Evolutionary conservation across 2,888 invertebrate genomes (phyloP), one percentile per base, ranked within the genome.

Genomic region (Julus scanicus): DNA sequence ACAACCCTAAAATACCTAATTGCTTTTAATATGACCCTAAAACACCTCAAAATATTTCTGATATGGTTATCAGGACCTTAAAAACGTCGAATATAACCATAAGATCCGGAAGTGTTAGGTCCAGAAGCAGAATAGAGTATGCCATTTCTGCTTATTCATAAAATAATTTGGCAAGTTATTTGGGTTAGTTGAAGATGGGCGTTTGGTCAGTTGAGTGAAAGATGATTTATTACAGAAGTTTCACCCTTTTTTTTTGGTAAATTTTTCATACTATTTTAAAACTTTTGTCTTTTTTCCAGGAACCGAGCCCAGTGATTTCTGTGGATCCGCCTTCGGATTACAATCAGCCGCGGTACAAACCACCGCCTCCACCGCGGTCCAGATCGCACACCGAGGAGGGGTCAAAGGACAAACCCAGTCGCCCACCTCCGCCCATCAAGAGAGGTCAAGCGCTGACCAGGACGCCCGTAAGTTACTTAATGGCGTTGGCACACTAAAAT

Each of bases 391-490:
- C 40, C 17, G 48, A 37, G 6, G 90, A 93, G 92, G 49, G 29
- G 37, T 57, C 86, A n/a, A 88, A 86, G 40, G 90, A 90, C 89
- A 95, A 95, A 91, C 90, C 89, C 9, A 85, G 83, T 15, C 89
- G 89, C 13, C 89, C 89, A 39, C 89, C 90, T 5, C 89, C 89
- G 48, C 89, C 89, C 29, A 17, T 53, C 17, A 84, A 84, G 39
- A 44, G 84, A 6, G 63, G 20, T 63, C 63, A 63, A 20, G 20
- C 63, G 63, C 2, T 63, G 63, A 63, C 63, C 20, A 63, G 63
- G 63, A 63, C 63, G 63, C 63, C 63, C 20, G 63, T 63, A 63
- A 63, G 63, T 20, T 20, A 63, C 17, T 57, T 5, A 57, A 13
- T 49, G 1, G 49, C 49, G 2, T 6, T 13, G 49, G 13, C 49